These are phyloP conservation scores for Amblyraja radiata DNA, from an alignment of 2,797 vertebrate genomes.

Conservation along the genomic window DNA sequence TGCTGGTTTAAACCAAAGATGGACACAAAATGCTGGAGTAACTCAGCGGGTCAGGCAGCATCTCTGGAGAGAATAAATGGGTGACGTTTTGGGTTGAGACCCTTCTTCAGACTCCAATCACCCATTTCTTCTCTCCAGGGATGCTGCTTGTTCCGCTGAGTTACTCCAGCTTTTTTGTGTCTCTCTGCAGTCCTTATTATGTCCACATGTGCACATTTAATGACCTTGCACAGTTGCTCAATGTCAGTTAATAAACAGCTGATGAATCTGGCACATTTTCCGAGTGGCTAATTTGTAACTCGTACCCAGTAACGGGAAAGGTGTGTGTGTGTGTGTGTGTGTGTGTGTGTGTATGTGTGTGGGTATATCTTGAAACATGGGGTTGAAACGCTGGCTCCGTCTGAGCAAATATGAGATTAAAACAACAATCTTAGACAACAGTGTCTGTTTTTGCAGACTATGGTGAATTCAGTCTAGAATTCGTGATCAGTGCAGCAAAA, in stretches of 20 bases:
- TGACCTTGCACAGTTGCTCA: background rate
- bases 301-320: background rate
- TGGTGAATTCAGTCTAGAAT: constrained; percentile 2
- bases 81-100: too few species aligned
- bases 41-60: too few species aligned
- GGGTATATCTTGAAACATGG: background rate
- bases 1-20: too few species aligned
- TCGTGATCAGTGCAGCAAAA: constrained; percentile 9
- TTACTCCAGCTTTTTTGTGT: too few species aligned
- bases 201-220: background rate
- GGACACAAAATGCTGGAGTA: too few species aligned
- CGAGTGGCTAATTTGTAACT: background rate
- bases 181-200: background rate
- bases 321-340: background rate
- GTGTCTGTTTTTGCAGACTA: constrained; percentile 10
- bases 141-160: too few species aligned
- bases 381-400: background rate
- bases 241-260: background rate
- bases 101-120: too few species aligned
- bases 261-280: background rate
- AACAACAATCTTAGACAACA: constrained; percentile 25
- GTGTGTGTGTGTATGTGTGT: background rate
- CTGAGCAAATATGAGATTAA: constrained; percentile 26
- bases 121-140: too few species aligned
- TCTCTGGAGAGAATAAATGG: too few species aligned